Base-by-base conservation (phyloP, 1,140 invertebrate genomes). In the Lordiphosa collinella region DNA sequence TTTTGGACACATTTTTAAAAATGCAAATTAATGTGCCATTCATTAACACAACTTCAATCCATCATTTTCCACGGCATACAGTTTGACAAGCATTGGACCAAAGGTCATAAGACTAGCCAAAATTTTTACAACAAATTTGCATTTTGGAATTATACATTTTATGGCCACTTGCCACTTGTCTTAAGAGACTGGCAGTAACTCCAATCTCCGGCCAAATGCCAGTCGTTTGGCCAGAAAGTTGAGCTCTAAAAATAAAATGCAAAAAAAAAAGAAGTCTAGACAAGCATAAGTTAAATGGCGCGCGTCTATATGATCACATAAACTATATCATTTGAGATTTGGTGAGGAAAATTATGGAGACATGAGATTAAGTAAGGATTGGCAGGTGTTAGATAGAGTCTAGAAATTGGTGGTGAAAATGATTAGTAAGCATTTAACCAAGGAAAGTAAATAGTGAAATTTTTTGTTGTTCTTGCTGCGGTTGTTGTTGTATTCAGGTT, bases 11-110 rank as follows among this genome's bases (percentile, higher is more conserved):
- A 75, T 75, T 63, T 57, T 64, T 64, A 35, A 75, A 75, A 75
- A 75, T 75, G 72, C 72, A 75, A 75, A 75, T 75, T 75, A 75
- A 75, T 72, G 60, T 69, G 72, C 70, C 72, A 72, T 67, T 75
- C 70, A 68, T 63, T 67, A 63, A 49, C 69, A 37, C 55, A 13
- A 25, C n/a, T 51, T 52, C 59, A 60, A 75, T 75, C 56, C 60
- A 75, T 75, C 68, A 75, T 67, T 58, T 48, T 16, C 16, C 41
- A 47, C 55, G 37, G 16, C 35, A 14, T 1, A 25, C 48, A 50
- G 62, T 70, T 70, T 70, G 66, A 65, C 66, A 66, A 44, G 50
- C 66, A 52, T 51, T 70, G 66, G 32, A 7, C 38, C 35, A 70
- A 70, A 70, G 66, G 66, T 70, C 61, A 66, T 56, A 41, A 29